These are phyloP conservation scores for Neopelma chrysocephalum DNA, from an alignment of 2,797 vertebrate species.

Conservation along the genomic window DNA sequence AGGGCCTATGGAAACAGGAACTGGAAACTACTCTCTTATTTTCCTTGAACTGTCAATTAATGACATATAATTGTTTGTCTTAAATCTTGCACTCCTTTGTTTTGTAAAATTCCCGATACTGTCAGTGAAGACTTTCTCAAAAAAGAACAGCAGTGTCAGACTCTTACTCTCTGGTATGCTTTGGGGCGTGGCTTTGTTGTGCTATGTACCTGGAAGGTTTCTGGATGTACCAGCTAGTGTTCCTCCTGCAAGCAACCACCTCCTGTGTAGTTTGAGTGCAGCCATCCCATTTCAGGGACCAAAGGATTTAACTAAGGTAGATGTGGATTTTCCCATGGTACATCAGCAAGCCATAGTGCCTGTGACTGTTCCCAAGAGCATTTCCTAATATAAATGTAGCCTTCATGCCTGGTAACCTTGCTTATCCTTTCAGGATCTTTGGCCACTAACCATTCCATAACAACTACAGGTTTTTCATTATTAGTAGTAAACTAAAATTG, in stretches of 20 bases:
- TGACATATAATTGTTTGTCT: background rate
- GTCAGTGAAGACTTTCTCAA: background rate
- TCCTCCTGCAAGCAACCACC: background rate
- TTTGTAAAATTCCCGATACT: background rate
- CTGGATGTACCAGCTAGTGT: background rate
- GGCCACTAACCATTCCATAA: background rate
- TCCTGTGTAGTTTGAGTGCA: background rate
- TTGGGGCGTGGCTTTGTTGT: rapidly evolving
- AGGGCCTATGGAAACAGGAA: background rate
- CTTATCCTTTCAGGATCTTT: background rate
- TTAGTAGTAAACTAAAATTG: background rate
- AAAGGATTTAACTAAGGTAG: background rate
- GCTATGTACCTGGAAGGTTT: background rate
- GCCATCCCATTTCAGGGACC: rapidly evolving
- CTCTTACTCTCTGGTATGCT: background rate
- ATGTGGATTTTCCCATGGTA: background rate
- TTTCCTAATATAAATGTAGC: background rate
- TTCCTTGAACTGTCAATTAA: background rate
- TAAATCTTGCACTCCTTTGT: background rate
- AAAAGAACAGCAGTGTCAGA: background rate
- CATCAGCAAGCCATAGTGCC: background rate
- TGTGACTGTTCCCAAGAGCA: background rate
- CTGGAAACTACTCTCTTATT: background rate
- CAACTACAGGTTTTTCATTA: background rate
- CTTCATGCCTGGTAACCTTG: background rate